These are phyloP conservation scores for Leptobrachium ailaonicum DNA, from an alignment of 2,113 vertebrate genomes.

Conservation along the genomic window DNA sequence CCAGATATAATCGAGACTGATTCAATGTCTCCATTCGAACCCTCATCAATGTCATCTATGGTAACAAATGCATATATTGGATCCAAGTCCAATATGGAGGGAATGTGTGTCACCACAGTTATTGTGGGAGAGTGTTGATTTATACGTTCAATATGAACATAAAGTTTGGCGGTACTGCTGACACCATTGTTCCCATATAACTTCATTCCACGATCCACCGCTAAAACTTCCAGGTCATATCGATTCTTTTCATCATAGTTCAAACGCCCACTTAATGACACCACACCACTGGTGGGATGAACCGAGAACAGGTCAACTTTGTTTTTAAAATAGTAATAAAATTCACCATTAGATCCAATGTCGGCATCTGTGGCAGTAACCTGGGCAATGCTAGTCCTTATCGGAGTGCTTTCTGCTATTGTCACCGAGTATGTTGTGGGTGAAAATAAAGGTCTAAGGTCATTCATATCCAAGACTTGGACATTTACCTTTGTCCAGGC, in stretches of 20 bases:
- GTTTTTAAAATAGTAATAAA: constrained; percentile 97
- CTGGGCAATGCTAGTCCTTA: constrained; percentile 95
- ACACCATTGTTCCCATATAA: constrained; percentile 96
- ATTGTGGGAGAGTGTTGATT: constrained; percentile 86
- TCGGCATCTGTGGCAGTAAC: constrained; percentile 98
- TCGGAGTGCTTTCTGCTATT: constrained; percentile 89
- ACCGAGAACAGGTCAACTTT: constrained; percentile 92
- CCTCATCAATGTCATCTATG: constrained; percentile 84
- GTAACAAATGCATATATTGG: constrained; percentile 82
- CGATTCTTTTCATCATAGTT: constrained; percentile 84
- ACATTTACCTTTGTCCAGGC: constrained; percentile 94
- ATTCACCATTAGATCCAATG: constrained; percentile 95
- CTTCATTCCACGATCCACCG: constrained; percentile 96
- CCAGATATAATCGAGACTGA: constrained; percentile 85
- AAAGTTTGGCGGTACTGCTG: constrained; percentile 96
- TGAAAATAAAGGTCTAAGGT: constrained; percentile 96
- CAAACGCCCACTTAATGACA: constrained; percentile 88
- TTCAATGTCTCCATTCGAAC: constrained; percentile 89
- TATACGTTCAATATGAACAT: constrained; percentile 89
- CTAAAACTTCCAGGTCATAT: constrained; percentile 90
- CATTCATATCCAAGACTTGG: constrained; percentile 97
- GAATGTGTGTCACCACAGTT: constrained; percentile 74
- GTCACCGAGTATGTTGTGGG: constrained; percentile 96
- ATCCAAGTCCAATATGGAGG: constrained; percentile 75
- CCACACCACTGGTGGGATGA: constrained; percentile 91